Evolutionary conservation across 2,888 invertebrate genomes (phyloP).

Genomic region (Cenopis cana): DNA sequence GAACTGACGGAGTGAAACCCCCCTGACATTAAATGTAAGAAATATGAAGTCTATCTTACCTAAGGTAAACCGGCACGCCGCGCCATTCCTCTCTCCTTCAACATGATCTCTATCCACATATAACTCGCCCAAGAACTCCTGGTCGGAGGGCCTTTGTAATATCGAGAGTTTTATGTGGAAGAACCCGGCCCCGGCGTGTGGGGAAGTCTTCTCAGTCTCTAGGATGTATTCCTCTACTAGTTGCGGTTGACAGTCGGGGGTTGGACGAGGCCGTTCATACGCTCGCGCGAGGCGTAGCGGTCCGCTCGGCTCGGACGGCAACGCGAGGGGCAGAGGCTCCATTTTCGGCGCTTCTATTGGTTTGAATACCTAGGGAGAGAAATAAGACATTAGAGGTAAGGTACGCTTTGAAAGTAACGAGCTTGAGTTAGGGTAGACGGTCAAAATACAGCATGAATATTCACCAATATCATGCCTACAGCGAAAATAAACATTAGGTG

Average conservation of each 20-base stretch:
- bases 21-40: background rate
- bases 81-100: constrained; percentile 90
- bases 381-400: background rate
- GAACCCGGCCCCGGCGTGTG: constrained; percentile 86
- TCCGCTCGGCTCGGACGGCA: constrained; percentile 79
- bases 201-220: constrained; percentile 91
- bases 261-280: constrained; percentile 87
- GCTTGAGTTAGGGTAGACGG: too few relatives aligned
- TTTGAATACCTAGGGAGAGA: constrained; percentile 81
- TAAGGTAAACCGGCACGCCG: constrained; percentile 91
- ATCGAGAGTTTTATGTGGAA: constrained; percentile 95
- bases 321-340: constrained; percentile 84
- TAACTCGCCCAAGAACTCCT: constrained; percentile 94
- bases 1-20: too few relatives aligned
- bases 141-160: constrained; percentile 93
- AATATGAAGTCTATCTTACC: constrained; percentile 63
- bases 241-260: constrained; percentile 90
- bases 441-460: background rate
- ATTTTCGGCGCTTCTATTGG: constrained; percentile 87
- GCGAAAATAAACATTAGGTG: too few relatives aligned
- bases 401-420: too few relatives aligned
- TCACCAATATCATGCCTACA: background rate
- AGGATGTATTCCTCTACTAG: constrained; percentile 94
- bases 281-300: constrained; percentile 76
- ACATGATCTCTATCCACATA: constrained; percentile 94